Evolutionary conservation across 2,888 invertebrate genomes (phyloP), one percentile per base, ranked within the genome.

Genomic region (Sinelater perroti): DNA sequence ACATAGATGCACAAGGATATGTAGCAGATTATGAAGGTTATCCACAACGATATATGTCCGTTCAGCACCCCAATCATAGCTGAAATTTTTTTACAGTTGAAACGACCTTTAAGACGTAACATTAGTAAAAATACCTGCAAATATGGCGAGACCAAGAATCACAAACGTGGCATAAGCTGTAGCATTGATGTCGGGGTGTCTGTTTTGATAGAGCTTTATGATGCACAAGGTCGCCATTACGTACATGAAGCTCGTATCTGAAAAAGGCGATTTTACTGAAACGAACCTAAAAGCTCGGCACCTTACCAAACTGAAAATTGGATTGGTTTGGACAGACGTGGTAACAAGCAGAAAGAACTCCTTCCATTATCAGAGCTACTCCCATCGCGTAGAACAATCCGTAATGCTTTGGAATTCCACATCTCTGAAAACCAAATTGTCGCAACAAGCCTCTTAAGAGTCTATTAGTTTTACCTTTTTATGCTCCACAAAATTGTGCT

Each of bases 171-270:
- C 84, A 72, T 93, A 89, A 24, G 91, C 89, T 70, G 87, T 85
- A 3, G 93, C 93, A 71, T 90, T 91, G 64, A 93, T 87, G 72
- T 94, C 93, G 0, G 94, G 90, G 75, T 95, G 94, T 0, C 95
- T 82, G 51, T 86, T 88, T 78, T 95, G 93, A 76, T 94, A 95
- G 65, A 95, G 83, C 79, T 93, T 92, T 52, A 95, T 82, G 86
- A 94, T 91, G 66, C 88, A 88, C 50, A 95, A 78, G 49, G 91
- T 90, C 0, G 93, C 88, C 72, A 93, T 93, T 66, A 94, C 88
- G 76, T 95, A 95, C 95, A 95, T 95, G 76, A 94, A 94, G 65
- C 94, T 91, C 0, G 94, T 93, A 74, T 95, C 94, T 94, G 81
- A 8, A 83, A 81, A 53, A 56, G 46, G 33, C 13, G 10, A 1